phyloP scores from a whole-genome alignment of 2,797 vertebrate species.

The Amphiprion clarkii region DNA sequence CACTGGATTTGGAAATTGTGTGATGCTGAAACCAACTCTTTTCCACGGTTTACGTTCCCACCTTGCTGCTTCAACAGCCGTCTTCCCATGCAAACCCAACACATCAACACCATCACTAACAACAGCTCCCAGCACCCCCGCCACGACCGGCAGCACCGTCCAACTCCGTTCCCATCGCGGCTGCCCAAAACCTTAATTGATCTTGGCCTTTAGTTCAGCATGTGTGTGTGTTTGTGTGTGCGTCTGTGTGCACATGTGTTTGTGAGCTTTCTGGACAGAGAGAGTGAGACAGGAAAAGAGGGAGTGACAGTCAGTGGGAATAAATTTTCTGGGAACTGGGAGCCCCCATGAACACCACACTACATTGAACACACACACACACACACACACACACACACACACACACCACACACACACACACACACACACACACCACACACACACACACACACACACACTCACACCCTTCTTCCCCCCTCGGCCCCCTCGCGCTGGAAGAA shows the following conservation, averaged over 20 bases:
- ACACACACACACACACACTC: constrained; percentile 45
- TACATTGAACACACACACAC: constrained; percentile 53
- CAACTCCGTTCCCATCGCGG: constrained; percentile 72
- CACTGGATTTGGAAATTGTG: too few species aligned
- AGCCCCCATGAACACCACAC: constrained; percentile 79
- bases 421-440: constrained; percentile 30
- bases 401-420: constrained; percentile 54
- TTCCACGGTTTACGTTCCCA: background rate
- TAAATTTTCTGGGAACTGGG: constrained; percentile 93
- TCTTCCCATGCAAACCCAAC: constrained; percentile 29
- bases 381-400: constrained; percentile 27
- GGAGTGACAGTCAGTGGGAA: constrained; percentile 88
- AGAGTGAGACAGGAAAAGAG: constrained; percentile 72
- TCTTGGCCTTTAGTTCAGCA: constrained; percentile 80
- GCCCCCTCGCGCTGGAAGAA: constrained; percentile 91
- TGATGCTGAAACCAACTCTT: background rate
- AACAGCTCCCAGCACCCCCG: constrained; percentile 42
- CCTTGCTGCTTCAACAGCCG: background rate
- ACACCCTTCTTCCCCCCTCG: constrained; percentile 35
- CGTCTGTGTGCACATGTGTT: constrained; percentile 18
- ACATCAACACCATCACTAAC: constrained; percentile 37
- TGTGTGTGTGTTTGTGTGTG: constrained; percentile 36
- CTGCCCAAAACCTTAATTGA: constrained; percentile 94
- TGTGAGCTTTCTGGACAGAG: constrained; percentile 79
- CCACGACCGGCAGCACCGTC: constrained; percentile 41